Evolutionary conservation across 1,140 invertebrate genomes (phyloP).

Genomic region (Ditylenchus dipsaci): DNA sequence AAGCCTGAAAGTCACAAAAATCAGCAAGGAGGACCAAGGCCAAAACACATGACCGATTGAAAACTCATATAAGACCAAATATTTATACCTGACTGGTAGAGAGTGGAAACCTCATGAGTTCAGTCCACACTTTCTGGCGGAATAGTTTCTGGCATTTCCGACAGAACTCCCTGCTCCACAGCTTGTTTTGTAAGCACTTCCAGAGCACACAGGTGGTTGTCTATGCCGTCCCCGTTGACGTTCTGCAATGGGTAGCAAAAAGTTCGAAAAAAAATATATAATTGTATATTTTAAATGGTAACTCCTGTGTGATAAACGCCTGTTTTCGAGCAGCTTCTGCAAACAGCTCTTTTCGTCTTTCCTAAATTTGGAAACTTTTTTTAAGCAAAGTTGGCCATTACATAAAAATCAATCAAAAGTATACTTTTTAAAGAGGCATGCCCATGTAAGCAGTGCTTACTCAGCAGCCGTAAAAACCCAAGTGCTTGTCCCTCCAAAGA

Average conservation of each 20-base stretch:
- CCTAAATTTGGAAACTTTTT: too few species aligned
- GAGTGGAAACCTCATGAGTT: conserved; percentile 71
- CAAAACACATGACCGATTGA: too few species aligned
- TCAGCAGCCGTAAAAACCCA: too few species aligned
- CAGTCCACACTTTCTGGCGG: conserved; percentile 75
- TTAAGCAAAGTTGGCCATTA: too few species aligned
- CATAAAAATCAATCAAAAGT: too few species aligned
- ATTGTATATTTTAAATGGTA: too few species aligned
- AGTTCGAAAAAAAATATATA: conserved; percentile 1
- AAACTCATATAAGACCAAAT: too few species aligned
- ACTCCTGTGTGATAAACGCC: conserved; percentile 77
- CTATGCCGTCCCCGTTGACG: conserved; percentile 89
- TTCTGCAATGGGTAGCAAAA: conserved; percentile 70
- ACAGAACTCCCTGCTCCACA: conserved; percentile 64
- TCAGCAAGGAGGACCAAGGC: too few species aligned
- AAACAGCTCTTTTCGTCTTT: conserved; percentile 71
- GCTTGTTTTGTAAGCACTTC: conserved; percentile 69
- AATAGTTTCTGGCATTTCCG: conserved; percentile 77
- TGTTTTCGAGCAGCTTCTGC: conserved; percentile 81
- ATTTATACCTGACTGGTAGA: conserved; percentile 90
- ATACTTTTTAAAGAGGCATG: too few species aligned
- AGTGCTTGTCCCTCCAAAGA: too few species aligned
- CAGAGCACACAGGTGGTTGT: conserved; percentile 87
- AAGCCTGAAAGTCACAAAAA: too few species aligned
- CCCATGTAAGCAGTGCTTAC: too few species aligned